Base-by-base conservation (phyloP, 2,888 invertebrate genomes). In the Thecophora atra region DNA sequence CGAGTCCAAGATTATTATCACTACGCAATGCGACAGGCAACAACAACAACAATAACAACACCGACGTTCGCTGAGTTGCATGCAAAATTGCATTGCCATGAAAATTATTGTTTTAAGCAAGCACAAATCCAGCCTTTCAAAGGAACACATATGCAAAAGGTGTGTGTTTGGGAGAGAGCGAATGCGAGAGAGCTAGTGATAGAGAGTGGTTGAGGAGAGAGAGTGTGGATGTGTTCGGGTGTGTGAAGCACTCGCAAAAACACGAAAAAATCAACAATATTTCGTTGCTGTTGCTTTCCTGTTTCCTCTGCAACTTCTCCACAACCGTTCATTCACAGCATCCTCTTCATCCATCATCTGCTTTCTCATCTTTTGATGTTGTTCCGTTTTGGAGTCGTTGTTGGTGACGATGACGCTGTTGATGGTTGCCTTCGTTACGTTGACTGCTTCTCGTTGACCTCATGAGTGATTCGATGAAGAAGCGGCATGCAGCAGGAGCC, bases 1-100 rank as follows among this genome's bases (percentile, higher is more conserved):
- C 58, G 56, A 54, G 44, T 21, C 37, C 58, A 68, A 68, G 47
- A 68, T 44, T 68, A 68, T 67, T 52, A 54, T 42, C 44, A 58
- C 68, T 58, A 42, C 58, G 58, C 56, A 67, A 17, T 54, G 66
- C 52, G 28, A 15, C 66, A 54, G 30, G 51, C 67, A 54, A 30
- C 44, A 64, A 13, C 44, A 64, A 11, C 21, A 58, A 24, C 21
- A 42, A 44, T n/a, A 21, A 21, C 44, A 44, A 62, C 30, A 51
- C 17, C 17, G n/a, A 54, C 19, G n/a, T n/a, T n/a, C 11, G 54
- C 19, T 11, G 26, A 28, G 58, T 26, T 58, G 58, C 58, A 58
- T 58, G 15, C 26, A 15, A 15, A 58, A 1, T 58, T 65, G 47
- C 65, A 26, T 68, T 68, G 58, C 68, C 58, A 54, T 54, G 42